phyloP scores from a whole-genome alignment of 2,888 invertebrate genomes.

The Blera fallax region DNA sequence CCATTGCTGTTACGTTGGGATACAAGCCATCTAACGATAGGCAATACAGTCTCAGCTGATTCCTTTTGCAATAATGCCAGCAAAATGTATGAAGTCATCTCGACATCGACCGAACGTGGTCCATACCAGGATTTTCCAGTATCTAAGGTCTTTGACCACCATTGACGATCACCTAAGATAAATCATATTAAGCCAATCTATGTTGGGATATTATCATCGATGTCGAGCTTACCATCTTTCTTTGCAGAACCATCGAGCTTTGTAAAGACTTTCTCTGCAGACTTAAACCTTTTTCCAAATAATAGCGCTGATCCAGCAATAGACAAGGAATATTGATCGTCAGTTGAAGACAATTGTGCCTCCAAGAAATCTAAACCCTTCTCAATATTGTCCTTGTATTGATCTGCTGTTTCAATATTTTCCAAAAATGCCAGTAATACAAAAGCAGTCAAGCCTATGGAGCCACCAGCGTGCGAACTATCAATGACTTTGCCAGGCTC shows the following conservation, averaged over 20 bases:
- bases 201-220: background rate
- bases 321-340: conserved; percentile 89
- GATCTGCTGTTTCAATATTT: conserved; percentile 78
- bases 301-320: conserved; percentile 90
- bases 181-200: background rate
- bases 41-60: conserved; percentile 78
- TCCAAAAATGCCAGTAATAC: conserved; percentile 89
- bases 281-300: conserved; percentile 87
- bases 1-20: conserved; percentile 86
- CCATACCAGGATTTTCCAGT: conserved; percentile 82
- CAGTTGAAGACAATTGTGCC: conserved; percentile 85
- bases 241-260: conserved; percentile 83
- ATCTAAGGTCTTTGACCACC: conserved; percentile 88
- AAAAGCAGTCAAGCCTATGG: conserved; percentile 91
- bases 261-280: conserved; percentile 85
- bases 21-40: conserved; percentile 88
- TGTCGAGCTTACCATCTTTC: conserved; percentile 73
- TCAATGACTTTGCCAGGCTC: conserved; percentile 89
- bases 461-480: conserved; percentile 84
- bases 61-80: conserved; percentile 84
- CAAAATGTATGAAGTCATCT: conserved; percentile 94
- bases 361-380: conserved; percentile 90
- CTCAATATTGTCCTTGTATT: conserved; percentile 87
- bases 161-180: conserved; percentile 84
- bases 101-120: conserved; percentile 87